A percentile compares a stretch with the other conserved stretches of the same genome.
These are phyloP conservation scores for Falco peregrinus DNA, from an alignment of 2,797 vertebrate species.

Conservation along the genomic window DNA sequence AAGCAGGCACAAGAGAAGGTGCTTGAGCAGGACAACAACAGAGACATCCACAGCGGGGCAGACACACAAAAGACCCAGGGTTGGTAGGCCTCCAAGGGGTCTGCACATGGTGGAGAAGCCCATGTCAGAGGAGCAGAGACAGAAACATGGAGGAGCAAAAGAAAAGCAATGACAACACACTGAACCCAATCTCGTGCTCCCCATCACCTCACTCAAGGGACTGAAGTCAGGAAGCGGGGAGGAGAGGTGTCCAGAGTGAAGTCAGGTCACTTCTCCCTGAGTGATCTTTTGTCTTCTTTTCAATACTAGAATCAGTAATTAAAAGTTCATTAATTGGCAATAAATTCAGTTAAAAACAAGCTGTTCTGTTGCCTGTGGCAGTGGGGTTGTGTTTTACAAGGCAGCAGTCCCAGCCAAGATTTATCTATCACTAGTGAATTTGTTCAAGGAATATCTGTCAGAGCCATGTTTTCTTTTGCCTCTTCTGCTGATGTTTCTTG, in stretches of 20 bases:
- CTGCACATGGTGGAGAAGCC: not conserved
- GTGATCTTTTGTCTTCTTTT: not conserved
- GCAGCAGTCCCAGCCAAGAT: not conserved
- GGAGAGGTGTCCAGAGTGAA: not conserved
- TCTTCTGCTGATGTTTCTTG: not conserved
- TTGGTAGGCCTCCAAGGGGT: accelerated
- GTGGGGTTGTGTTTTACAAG: not conserved
- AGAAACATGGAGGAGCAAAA: not conserved
- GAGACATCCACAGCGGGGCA: not conserved
- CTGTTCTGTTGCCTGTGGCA: not conserved
- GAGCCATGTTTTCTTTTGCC: not conserved
- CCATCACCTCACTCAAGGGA: not conserved
- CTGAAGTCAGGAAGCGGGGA: not conserved
- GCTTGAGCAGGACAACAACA: not conserved
- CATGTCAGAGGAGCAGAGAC: too few species aligned
- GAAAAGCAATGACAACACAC: not conserved
- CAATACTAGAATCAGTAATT: not conserved
- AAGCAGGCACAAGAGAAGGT: not conserved
- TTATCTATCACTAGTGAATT: not conserved
- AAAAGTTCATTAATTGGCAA: not conserved
- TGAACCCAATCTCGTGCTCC: too few species aligned
- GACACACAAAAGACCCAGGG: not conserved
- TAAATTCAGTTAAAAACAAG: not conserved
- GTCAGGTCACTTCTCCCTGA: not conserved
- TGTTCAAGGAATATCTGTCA: not conserved